Evolutionary conservation across 2,113 vertebrate species (phyloP).

Genomic region (Corythoichthys intestinalis): DNA sequence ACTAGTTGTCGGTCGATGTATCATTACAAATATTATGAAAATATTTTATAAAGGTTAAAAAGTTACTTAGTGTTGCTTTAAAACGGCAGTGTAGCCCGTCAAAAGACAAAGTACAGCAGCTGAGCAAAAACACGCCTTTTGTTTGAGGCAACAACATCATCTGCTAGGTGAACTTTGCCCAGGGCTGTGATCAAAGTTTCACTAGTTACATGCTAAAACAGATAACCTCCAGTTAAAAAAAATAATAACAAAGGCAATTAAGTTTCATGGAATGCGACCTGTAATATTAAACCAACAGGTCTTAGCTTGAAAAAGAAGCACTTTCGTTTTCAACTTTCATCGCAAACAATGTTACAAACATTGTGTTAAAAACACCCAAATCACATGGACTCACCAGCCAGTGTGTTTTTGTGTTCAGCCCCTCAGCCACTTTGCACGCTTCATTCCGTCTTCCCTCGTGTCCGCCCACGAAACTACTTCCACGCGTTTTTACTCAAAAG

Average conservation of each 20-base stretch:
- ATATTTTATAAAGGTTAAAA: too few relatives aligned
- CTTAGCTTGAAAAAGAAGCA: neutral
- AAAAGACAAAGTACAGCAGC: conserved; percentile 35
- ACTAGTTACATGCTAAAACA: conserved; percentile 34
- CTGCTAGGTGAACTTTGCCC: conserved; percentile 62
- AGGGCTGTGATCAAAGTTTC: conserved; percentile 49
- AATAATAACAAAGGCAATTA: neutral
- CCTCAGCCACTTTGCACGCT: conserved; percentile 54
- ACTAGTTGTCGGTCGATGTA: too few relatives aligned
- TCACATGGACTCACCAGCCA: conserved; percentile 6
- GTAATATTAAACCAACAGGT: neutral
- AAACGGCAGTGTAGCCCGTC: too few relatives aligned
- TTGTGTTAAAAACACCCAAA: neutral
- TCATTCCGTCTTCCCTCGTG: conserved; percentile 52
- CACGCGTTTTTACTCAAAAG: neutral
- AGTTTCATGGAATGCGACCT: neutral
- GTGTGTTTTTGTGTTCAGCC: conserved; percentile 32
- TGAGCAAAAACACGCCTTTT: conserved; percentile 52
- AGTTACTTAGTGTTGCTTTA: too few relatives aligned
- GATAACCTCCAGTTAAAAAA: neutral
- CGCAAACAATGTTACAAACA: neutral
- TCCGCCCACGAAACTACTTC: conserved; percentile 19
- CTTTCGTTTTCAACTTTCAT: neutral
- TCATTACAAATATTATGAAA: too few relatives aligned
- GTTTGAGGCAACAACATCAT: conserved; percentile 47